Evolutionary conservation across 2,888 invertebrate species (phyloP), one percentile per base, ranked within the genome.

Genomic region (Drosophila meridiana): DNA sequence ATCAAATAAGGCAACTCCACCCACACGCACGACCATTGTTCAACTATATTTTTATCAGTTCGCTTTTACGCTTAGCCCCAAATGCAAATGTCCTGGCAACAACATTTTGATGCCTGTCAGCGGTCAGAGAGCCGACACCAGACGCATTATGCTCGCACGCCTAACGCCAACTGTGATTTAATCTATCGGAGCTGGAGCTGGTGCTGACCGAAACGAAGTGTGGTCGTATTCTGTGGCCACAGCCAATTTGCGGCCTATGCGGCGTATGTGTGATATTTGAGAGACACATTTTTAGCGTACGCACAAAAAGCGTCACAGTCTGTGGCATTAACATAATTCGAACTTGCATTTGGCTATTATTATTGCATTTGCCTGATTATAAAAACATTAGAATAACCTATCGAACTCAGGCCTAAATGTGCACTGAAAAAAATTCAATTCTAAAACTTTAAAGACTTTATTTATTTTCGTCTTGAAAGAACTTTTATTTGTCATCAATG

Each of bases 31-130:
- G n/a, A 28, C 63, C 57, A 59, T 77, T 82, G 82, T 77, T 79
- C 52, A 68, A 63, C 72, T 62, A 78, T 77, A 76, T 56, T 84
- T 82, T 75, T 81, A 76, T 73, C 78, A 78, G 66, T 43, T 63
- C 73, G 65, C 67, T 73, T 75, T 75, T 56, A 42, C 69, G 67
- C 65, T 69, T 65, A 67, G 73, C 76, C 75, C 53, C 58, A 67
- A 73, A 65, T 73, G 71, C 76, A 76, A 81, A 79, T 86, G 73
- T 72, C 50, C 67, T 57, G 55, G 56, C 71, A 73, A 55, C 73
- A 73, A 56, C 68, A 65, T 79, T 74, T 64, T 58, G 67, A 34
- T 55, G 59, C 20, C 65, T 20, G 60, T 40, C 70, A 60, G 34
- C 61, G 71, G 64, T 58, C 61, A 55, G 40, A 67, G 57, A 72